Base-by-base conservation (phyloP, 2,797 vertebrate species). In the Pterois miles region DNA sequence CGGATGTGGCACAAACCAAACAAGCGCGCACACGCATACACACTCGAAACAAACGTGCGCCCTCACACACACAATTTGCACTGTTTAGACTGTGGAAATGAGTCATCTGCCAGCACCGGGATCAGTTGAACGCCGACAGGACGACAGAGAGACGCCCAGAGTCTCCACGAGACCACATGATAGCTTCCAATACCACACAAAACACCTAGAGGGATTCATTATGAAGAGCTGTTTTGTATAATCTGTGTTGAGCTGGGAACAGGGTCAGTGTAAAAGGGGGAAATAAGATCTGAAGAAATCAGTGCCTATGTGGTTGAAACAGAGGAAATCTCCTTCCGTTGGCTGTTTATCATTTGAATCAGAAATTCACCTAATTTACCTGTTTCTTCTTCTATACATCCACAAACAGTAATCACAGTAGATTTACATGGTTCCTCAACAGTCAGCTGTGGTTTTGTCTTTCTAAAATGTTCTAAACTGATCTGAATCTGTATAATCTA, bases 1-100 rank as follows among this genome's bases (percentile, higher is more conserved):
- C 86, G 87, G 92, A 91, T 91, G 89, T 89, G 91, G 90, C 90
- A 87, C 88, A 89, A 84, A 87, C 88, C 81, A 92, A 91, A 90
- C 85, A 90, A 74, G 78, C 77, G 34, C 22, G 14, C 82, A 43
- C 64, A 25, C 66, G 27, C 54, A 67, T 27, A 70, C 73, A 62
- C 56, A 34, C 62, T 33, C 34, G 13, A n/a, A 20, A 81, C 65
- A 81, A 36, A 72, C 53, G 11, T n/a, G 58, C 69, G 36, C 82
- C 62, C 78, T 59, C 84, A 68, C 76, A 70, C 76, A 67, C 80
- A 87, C 85, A 78, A 82, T 90, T 86, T 84, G 84, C 80, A 85
- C 63, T 89, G 92, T 92, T 93, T 93, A 91, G 89, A 90, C 87
- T 89, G 84, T 88, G 89, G 86, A 88, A 87, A 69, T 90, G 89